Base-by-base conservation (phyloP, 2,888 invertebrate species). In the Drosophila bunnanda region DNA sequence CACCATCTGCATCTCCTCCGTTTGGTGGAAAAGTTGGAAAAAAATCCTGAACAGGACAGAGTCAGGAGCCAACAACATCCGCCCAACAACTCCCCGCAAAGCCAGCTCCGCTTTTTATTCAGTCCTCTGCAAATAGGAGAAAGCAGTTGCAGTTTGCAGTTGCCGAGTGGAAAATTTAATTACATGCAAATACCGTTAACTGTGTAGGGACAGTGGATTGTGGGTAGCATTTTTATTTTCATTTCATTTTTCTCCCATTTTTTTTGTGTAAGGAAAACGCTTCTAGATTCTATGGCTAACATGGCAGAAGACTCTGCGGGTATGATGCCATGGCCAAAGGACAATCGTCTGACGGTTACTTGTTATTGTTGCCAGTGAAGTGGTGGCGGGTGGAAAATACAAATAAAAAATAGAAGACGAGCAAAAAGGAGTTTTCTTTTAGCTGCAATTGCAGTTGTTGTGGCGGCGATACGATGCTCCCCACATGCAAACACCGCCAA, bases 121-220 rank as follows among this genome's bases (percentile, higher is more conserved):
- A 57, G 46, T 50, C 34, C 65, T 82, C 68, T 50, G 75, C 79
- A 80, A 82, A 82, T 82, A 81, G 71, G 54, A 81, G 72, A 79
- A 65, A 77, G 73, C 79, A 81, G 79, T 82, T 76, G 82, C 82
- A 79, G 71, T 79, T 76, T 75, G 61, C 74, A 66, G 74, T 78
- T 79, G 77, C 69, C 79, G 79, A 80, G 86, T 82, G 84, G 78
- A 84, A 86, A 90, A 90, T 90, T 88, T 90, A 89, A 89, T 89
- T 89, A 90, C 84, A 88, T 89, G 90, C 89, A 90, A 89, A 89
- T 88, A 89, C 88, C 88, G 90, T 89, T 84, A 80, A 82, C 76
- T 76, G 74, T 64, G 52, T 36, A 32, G 53, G 55, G 64, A 50
- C 54, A 72, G 41, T 58, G 25, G 38, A 61, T 43, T 54, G 46